A percentile compares a stretch with the other conserved stretches of the same genome.
These are phyloP conservation scores for Anoncus sp. DNA, from an alignment of 2,888 invertebrate species.

Conservation along the genomic window DNA sequence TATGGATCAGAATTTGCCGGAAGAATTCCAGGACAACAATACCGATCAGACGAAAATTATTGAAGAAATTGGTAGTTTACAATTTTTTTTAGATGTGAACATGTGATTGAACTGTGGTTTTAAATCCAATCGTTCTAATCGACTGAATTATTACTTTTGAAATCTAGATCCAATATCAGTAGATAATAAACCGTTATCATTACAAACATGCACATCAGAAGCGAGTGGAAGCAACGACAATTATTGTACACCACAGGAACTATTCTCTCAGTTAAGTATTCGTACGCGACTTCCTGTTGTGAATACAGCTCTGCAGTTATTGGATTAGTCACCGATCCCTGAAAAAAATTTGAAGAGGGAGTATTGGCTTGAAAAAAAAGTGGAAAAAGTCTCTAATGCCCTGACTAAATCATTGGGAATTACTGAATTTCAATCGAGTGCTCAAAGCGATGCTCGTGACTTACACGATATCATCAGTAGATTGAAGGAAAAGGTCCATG, in stretches of 20 bases:
- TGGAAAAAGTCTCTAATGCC: slow-evolving; percentile 18
- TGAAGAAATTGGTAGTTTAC: slow-evolving; percentile 14
- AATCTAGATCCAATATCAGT: slow-evolving; percentile 7
- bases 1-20: no score
- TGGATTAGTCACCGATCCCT: slow-evolving; percentile 32
- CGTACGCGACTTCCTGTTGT: slow-evolving; percentile 23
- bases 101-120: not conserved
- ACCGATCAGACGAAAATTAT: slow-evolving; percentile 1
- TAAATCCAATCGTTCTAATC: slow-evolving; percentile 1
- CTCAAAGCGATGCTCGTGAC: slow-evolving; percentile 19
- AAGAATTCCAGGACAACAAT: no score
- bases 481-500: slow-evolving; percentile 33
- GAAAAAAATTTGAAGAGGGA: slow-evolving; percentile 13
- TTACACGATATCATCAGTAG: slow-evolving; percentile 39
- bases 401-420: slow-evolving; percentile 15
- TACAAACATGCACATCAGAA: slow-evolving; percentile 6
- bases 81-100: not conserved
- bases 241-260: slow-evolving; percentile 3
- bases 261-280: slow-evolving; percentile 37
- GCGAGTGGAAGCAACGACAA: slow-evolving; percentile 14
- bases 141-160: slow-evolving; percentile 2
- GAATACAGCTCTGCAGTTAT: slow-evolving; percentile 24
- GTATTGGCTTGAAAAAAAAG: slow-evolving; percentile 24
- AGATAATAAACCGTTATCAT: slow-evolving; percentile 6
- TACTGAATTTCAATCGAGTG: not conserved